These are phyloP conservation scores for Chymomyza costata DNA, from an alignment of 1,140 invertebrate genomes.

Conservation along the genomic window DNA sequence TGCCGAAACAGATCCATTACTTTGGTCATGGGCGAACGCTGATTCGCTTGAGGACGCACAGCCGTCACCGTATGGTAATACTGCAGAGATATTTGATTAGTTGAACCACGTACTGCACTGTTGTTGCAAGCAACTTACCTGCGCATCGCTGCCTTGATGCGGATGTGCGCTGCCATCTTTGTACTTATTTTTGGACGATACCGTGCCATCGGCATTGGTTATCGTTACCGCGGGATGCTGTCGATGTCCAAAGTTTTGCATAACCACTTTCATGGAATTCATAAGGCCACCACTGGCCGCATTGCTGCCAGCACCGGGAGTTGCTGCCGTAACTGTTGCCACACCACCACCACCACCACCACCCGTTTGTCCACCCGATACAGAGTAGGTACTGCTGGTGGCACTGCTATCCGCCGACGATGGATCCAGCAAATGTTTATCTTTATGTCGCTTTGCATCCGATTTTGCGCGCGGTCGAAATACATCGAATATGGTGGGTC, in stretches of 20 bases:
- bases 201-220: constrained; percentile 63
- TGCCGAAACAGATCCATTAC: constrained; percentile 93
- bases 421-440: constrained; percentile 51
- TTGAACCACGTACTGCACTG: constrained; percentile 77
- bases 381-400: constrained; percentile 69
- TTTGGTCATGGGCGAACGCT: constrained; percentile 85
- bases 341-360: constrained; percentile 44
- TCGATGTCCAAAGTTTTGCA: constrained; percentile 81
- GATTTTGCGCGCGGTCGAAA: constrained; percentile 89
- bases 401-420: constrained; percentile 74
- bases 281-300: constrained; percentile 80
- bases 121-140: constrained; percentile 76
- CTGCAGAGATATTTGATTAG: constrained; percentile 54
- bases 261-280: constrained; percentile 85
- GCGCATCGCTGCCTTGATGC: constrained; percentile 77
- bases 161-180: constrained; percentile 81
- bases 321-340: constrained; percentile 48
- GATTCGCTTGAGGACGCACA: constrained; percentile 75
- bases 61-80: constrained; percentile 83
- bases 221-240: constrained; percentile 75
- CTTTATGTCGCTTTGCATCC: constrained; percentile 82
- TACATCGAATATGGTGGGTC: constrained; percentile 87
- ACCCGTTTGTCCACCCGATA: constrained; percentile 61
- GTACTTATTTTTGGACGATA: constrained; percentile 74
- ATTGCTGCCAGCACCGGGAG: constrained; percentile 44